A percentile compares a stretch with the other conserved stretches of the same genome.
Conservation (phyloP, 2,113 vertebrate genomes). For the Geococcyx californianus region DNA sequence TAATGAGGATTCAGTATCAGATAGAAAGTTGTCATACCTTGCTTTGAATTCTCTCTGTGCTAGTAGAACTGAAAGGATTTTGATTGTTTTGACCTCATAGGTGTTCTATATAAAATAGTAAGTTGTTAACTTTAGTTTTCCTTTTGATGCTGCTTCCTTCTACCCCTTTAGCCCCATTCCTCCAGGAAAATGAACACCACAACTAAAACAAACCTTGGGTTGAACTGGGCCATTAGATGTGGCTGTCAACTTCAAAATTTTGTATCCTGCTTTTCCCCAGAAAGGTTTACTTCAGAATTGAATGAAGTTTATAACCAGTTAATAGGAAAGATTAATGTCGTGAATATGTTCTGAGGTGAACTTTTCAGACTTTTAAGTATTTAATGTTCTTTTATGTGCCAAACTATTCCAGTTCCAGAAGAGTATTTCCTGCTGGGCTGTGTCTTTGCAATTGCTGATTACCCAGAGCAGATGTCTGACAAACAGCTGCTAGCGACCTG, state of each 20-base stretch:
- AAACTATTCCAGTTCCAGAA: conserved; percentile 84
- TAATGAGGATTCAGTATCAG: not conserved
- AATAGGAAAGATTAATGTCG: not conserved
- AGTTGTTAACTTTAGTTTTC: not conserved
- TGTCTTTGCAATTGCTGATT: conserved; percentile 94
- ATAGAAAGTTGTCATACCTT: not conserved
- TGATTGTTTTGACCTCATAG: not conserved
- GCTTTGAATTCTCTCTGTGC: not conserved
- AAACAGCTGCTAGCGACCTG: conserved; percentile 94
- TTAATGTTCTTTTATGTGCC: not conserved
- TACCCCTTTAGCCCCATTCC: not conserved
- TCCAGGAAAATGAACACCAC: not conserved
- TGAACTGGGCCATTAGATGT: not conserved
- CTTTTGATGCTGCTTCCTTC: not conserved
- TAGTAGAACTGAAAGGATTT: not conserved
- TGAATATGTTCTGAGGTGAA: not conserved
- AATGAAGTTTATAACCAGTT: not conserved
- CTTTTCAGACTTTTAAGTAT: not conserved
- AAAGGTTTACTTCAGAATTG: not conserved
- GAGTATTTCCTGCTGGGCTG: conserved; percentile 92
- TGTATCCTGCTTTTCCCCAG: not conserved
- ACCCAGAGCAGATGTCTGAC: conserved; percentile 97
- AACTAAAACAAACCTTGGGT: not conserved
- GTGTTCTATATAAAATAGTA: not conserved
- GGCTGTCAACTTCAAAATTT: not conserved